Percentiles rank a stretch among this genome's conserved stretches.
Conservation (phyloP, 2,113 vertebrate species). For the Benitochromis conjunctus region DNA sequence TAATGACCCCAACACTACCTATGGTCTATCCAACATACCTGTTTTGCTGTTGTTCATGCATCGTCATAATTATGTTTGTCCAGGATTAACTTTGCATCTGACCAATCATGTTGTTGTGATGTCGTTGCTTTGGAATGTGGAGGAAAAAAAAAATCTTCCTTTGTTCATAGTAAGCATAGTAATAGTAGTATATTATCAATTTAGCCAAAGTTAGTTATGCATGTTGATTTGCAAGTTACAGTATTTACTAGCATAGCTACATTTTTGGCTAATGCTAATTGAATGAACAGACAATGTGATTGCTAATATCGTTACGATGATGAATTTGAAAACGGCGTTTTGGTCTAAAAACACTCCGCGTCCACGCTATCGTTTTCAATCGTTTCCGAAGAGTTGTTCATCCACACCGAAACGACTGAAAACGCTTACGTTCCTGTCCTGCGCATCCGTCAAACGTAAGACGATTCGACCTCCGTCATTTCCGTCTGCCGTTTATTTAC, state of each 20-base stretch:
- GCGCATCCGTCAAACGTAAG: no score
- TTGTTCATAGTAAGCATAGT: background rate
- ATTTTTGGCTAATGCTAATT: background rate
- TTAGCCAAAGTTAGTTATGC: background rate
- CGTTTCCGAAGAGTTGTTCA: no score
- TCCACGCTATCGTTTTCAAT: no score
- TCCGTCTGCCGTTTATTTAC: no score
- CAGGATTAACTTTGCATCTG: background rate
- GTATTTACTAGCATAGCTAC: background rate
- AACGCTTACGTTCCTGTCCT: no score
- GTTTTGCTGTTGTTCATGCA: background rate
- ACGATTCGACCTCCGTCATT: no score
- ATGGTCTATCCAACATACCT: background rate
- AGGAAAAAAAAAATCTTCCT: no score
- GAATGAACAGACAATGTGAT: background rate
- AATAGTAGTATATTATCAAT: background rate
- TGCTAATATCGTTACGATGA: background rate
- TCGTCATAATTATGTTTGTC: background rate
- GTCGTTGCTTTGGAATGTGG: background rate
- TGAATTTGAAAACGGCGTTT: no score
- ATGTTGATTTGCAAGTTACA: background rate
- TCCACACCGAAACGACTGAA: no score
- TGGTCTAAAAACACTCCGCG: no score
- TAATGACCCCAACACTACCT: background rate
- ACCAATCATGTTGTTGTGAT: background rate